Conservation (phyloP, 1,140 invertebrate species). For the Drosophila mayri region DNA sequence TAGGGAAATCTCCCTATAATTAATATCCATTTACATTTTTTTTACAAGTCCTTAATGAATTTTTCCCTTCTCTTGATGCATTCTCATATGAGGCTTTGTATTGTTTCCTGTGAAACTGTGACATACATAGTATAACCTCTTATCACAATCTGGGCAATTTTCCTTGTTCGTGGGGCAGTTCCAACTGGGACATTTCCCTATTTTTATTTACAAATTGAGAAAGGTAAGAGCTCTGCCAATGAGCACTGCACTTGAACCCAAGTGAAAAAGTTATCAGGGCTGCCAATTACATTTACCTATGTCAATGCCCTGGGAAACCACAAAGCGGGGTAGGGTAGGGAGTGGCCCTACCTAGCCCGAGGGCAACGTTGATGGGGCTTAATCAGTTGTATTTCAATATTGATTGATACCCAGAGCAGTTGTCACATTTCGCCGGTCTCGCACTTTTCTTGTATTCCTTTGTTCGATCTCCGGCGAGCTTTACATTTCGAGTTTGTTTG, state of each 20-base stretch:
- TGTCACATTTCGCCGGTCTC: slow-evolving; percentile 40
- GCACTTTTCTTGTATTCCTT: slow-evolving; percentile 37
- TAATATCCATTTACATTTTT: neutral
- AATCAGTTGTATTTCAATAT: slow-evolving; percentile 63
- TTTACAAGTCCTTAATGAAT: neutral
- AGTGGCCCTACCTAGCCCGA: slow-evolving; percentile 29
- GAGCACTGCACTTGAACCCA: slow-evolving; percentile 42
- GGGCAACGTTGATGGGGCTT: slow-evolving; percentile 40
- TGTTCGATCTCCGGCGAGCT: slow-evolving; percentile 21
- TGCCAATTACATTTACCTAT: slow-evolving; percentile 23
- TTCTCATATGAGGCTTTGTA: neutral
- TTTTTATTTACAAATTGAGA: slow-evolving; percentile 9
- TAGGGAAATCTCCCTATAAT: neutral
- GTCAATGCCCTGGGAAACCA: slow-evolving; percentile 53
- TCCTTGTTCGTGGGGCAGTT: neutral
- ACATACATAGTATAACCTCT: slow-evolving; percentile 21
- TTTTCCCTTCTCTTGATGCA: too few species aligned
- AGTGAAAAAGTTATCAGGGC: slow-evolving; percentile 26
- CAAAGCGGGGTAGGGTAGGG: slow-evolving; percentile 1
- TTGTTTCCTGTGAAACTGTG: slow-evolving; percentile 37
- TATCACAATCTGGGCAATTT: slow-evolving; percentile 23
- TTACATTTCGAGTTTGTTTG: slow-evolving; percentile 54
- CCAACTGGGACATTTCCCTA: slow-evolving; percentile 8
- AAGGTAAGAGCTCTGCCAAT: slow-evolving; percentile 16
- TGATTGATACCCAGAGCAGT: slow-evolving; percentile 44